phyloP scores from a whole-genome alignment of 2,888 invertebrate genomes.

The Amaurobius ferox region DNA sequence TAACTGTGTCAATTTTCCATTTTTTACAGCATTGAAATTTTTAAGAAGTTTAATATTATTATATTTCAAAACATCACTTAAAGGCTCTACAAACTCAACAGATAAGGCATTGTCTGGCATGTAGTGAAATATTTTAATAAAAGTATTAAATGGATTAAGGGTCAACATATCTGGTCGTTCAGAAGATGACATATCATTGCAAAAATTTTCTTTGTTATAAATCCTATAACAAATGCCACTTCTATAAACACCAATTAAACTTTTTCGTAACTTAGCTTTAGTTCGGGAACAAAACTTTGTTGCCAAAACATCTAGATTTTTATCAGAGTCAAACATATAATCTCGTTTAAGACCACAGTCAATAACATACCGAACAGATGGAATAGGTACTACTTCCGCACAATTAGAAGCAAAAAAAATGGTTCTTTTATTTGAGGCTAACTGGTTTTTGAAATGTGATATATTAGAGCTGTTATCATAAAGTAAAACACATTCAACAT shows the following conservation, averaged over 20 bases:
- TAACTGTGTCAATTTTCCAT: constrained; percentile 15
- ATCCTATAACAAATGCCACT: constrained; percentile 48
- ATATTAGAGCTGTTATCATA: constrained; percentile 26
- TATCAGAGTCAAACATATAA: constrained; percentile 21
- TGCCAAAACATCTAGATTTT: constrained; percentile 22
- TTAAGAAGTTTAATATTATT: constrained; percentile 20
- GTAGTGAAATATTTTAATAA: constrained; percentile 42
- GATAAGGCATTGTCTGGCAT: not conserved
- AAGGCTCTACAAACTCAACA: constrained; percentile 25
- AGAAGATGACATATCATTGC: constrained; percentile 23
- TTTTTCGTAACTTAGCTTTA: constrained; percentile 29
- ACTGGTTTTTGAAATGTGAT: not conserved
- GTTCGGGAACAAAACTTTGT: constrained; percentile 28
- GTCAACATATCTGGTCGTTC: constrained; percentile 44
- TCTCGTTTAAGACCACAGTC: constrained; percentile 34
- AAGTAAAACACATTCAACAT: constrained; percentile 12
- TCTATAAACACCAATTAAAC: constrained; percentile 14
- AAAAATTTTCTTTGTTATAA: constrained; percentile 48
- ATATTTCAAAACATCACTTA: not conserved
- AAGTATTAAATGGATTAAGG: constrained; percentile 35
- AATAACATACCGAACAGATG: constrained; percentile 38
- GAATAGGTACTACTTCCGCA: constrained; percentile 29
- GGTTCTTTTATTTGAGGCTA: not conserved
- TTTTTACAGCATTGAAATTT: constrained; percentile 38
- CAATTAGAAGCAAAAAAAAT: constrained; percentile 30